Evolutionary conservation across 2,113 vertebrate species (phyloP), one percentile per base, ranked within the genome.

Genomic region (Poeciliopsis retropinna): DNA sequence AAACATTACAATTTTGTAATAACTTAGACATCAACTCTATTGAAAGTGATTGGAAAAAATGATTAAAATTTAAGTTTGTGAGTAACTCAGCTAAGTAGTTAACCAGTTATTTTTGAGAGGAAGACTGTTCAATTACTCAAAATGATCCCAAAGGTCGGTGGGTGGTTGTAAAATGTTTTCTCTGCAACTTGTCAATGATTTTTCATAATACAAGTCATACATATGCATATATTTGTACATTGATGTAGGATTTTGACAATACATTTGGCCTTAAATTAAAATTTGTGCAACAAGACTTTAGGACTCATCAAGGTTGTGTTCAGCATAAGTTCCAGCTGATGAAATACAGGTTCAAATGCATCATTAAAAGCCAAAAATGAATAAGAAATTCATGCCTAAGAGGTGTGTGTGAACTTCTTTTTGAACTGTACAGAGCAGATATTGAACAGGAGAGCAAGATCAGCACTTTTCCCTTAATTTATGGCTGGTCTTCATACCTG

Each of bases 391-490:
- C 7, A 25, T n/a, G 22, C 25, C 51, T 7, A 57, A 3, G 51
- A 57, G 22, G 51, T 9, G 51, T 11, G 8, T 57, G 51, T 57
- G 17, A 57, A 10, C 22, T 57, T 57, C 51, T 57, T 7, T 57
- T 57, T 0, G 22, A 57, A 57, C 51, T 57, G 51, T 57, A 22
- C 51, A 4, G 29, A 0, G 14, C 75, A 92, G 91, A 90, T 87
- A 90, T 88, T 74, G 73, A 82, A 82, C 32, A 70, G 78, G 80
- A 73, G 82, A 86, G 78, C 82, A 78, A 77, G 74, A 92, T 88
- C 81, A 88, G 85, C 87, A 83, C 83, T 60, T 86, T 88, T 82
- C 79, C 68, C 2, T 78, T 90, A 88, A 94, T 92, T 92, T 91
- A 90, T 82, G 86, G 78, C 72, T 85, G 85, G 85, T 92, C 91